Percentiles rank a stretch among this genome's conserved stretches.
Conservation (phyloP, 2,888 invertebrate genomes). For the Dendrolimus houi region DNA sequence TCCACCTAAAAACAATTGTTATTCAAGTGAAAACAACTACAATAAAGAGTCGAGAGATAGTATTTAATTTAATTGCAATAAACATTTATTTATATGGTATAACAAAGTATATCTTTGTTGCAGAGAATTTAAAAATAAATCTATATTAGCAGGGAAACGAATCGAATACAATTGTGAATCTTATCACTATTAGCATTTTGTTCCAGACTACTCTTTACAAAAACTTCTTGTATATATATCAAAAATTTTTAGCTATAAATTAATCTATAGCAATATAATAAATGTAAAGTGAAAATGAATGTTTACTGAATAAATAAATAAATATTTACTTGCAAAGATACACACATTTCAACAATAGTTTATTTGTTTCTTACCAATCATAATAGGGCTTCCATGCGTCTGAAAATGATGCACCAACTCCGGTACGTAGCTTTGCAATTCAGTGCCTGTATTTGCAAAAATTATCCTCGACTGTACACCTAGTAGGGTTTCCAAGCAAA, state of each 20-base stretch:
- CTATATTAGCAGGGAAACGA: too few species aligned
- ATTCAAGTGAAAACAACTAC: constrained; percentile 4
- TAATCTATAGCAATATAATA: too few species aligned
- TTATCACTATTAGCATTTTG: too few species aligned
- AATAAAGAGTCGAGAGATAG: not conserved
- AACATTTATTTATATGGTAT: not conserved
- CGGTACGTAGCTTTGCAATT: constrained; percentile 85
- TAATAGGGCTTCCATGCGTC: constrained; percentile 95
- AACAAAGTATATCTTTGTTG: too few species aligned
- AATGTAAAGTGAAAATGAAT: too few species aligned
- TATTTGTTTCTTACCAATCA: constrained; percentile 86
- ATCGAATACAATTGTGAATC: too few species aligned
- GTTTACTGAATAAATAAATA: too few species aligned
- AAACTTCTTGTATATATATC: too few species aligned
- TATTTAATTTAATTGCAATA: not conserved
- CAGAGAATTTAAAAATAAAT: too few species aligned
- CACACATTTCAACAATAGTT: constrained; percentile 1
- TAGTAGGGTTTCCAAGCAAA: constrained; percentile 89
- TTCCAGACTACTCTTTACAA: too few species aligned
- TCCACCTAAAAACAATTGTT: constrained; percentile 80
- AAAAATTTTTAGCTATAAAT: too few species aligned
- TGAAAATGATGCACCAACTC: constrained; percentile 94
- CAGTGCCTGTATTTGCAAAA: constrained; percentile 89
- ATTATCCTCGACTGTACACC: constrained; percentile 88
- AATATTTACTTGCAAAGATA: constrained; percentile 1